Conservation (phyloP, 2,888 invertebrate species). For the Mechanitis mazaeus region DNA sequence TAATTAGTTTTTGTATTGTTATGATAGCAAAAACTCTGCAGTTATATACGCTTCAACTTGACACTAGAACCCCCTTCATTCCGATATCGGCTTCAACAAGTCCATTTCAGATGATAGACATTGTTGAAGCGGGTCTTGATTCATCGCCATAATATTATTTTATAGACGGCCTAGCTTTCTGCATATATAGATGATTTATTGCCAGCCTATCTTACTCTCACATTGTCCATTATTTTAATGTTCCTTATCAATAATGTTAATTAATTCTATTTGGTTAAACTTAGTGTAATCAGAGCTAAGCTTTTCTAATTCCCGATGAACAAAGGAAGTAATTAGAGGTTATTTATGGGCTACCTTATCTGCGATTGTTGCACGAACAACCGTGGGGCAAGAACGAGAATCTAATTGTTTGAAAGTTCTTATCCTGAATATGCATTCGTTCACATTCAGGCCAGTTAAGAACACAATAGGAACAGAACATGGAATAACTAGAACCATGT, state of each 20-base stretch:
- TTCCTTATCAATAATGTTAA: conserved; percentile 16
- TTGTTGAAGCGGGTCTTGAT: conserved; percentile 39
- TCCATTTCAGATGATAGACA: conserved; percentile 57
- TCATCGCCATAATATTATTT: conserved; percentile 19
- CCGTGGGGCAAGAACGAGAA: conserved; percentile 27
- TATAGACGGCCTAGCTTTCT: conserved; percentile 8
- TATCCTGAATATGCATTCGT: conserved; percentile 21
- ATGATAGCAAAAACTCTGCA: too few species aligned
- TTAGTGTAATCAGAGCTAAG: conserved; percentile 23
- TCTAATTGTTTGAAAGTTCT: conserved; percentile 30
- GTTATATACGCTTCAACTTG: conserved; percentile 29
- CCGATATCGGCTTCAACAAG: conserved; percentile 51
- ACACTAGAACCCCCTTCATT: conserved; percentile 9
- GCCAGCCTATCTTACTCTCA: neutral
- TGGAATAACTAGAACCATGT: conserved; percentile 26
- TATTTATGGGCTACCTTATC: conserved; percentile 68
- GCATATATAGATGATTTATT: conserved; percentile 10
- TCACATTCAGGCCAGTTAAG: conserved; percentile 17
- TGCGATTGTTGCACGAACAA: conserved; percentile 48
- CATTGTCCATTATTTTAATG: too few species aligned
- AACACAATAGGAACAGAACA: conserved; percentile 24
- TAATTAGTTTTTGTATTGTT: too few species aligned
- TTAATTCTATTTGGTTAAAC: conserved; percentile 19
- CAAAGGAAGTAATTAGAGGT: conserved; percentile 65
- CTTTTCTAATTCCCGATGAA: conserved; percentile 31